Evolutionary conservation across 2,797 vertebrate genomes (phyloP).

Genomic region (Cheirogaleus major): DNA sequence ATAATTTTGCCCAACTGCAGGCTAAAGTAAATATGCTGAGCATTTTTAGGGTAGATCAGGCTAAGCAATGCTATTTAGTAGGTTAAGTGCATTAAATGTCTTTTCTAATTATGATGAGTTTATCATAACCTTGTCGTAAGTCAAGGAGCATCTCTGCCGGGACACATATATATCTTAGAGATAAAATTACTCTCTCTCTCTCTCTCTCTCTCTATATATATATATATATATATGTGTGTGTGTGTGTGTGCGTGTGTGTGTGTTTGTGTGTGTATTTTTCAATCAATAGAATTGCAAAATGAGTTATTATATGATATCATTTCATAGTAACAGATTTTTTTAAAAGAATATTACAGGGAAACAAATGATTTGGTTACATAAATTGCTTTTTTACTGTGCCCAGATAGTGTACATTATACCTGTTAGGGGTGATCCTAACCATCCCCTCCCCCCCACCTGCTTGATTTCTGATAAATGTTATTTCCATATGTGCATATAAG

Average conservation of each 20-base stretch:
- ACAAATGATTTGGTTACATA: too few relatives aligned
- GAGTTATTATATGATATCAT: background rate
- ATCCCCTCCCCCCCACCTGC: too few relatives aligned
- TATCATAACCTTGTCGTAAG: background rate
- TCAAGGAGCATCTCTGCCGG: background rate
- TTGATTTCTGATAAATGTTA: too few relatives aligned
- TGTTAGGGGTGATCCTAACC: too few relatives aligned
- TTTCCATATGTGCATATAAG: too few relatives aligned
- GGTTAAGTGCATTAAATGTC: background rate
- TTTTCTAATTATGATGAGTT: background rate
- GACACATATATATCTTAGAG: background rate
- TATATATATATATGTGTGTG: background rate
- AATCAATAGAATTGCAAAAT: background rate
- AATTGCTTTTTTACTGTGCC: too few relatives aligned
- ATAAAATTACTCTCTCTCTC: background rate
- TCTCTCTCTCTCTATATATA: too few relatives aligned
- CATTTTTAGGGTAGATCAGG: background rate
- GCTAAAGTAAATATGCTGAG: background rate
- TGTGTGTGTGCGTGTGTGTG: too few relatives aligned
- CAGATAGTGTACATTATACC: too few relatives aligned
- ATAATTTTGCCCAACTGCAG: background rate
- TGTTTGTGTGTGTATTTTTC: background rate
- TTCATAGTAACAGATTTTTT: background rate
- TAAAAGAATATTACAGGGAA: too few relatives aligned
- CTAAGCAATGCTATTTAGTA: background rate